Evolutionary conservation across 30 jellyfish, hydroid and myxozoan genomes (phyloP).

Genomic region (Turritopsis rubra): DNA sequence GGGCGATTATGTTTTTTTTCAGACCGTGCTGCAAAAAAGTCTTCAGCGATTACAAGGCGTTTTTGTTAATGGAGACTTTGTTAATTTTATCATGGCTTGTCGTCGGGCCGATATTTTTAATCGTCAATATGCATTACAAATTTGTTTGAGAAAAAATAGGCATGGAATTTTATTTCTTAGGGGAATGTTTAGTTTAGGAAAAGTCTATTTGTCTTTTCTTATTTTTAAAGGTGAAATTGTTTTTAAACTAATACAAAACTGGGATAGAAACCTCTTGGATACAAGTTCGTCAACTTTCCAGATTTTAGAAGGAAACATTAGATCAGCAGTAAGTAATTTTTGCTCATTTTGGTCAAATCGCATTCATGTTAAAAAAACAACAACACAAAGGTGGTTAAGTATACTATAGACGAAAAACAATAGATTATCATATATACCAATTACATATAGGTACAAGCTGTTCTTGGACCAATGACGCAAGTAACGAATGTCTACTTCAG

Average conservation of each 20-base stretch:
- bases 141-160: neutral
- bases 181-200: too few species aligned
- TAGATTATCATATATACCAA: too few species aligned
- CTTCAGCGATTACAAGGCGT: too few species aligned
- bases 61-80: too few species aligned
- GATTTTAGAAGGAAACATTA: slow-evolving; percentile 85
- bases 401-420: neutral
- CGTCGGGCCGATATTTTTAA: too few species aligned
- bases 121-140: neutral
- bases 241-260: slow-evolving; percentile 78
- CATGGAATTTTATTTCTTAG: neutral
- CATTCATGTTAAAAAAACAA: neutral
- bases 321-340: slow-evolving; percentile 80
- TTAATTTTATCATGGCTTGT: too few species aligned
- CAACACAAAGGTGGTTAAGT: neutral
- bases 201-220: neutral
- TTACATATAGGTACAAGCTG: slow-evolving; percentile 71
- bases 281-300: slow-evolving; percentile 70
- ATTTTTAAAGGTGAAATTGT: slow-evolving; percentile 78
- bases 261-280: slow-evolving; percentile 82
- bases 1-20: too few species aligned
- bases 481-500: slow-evolving; percentile 83
- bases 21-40: too few species aligned
- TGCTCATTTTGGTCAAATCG: neutral
- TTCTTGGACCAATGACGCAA: slow-evolving; percentile 79